Evolutionary conservation across 2,888 invertebrate species (phyloP), one percentile per base, ranked within the genome.

Genomic region (Anticlea derivata): DNA sequence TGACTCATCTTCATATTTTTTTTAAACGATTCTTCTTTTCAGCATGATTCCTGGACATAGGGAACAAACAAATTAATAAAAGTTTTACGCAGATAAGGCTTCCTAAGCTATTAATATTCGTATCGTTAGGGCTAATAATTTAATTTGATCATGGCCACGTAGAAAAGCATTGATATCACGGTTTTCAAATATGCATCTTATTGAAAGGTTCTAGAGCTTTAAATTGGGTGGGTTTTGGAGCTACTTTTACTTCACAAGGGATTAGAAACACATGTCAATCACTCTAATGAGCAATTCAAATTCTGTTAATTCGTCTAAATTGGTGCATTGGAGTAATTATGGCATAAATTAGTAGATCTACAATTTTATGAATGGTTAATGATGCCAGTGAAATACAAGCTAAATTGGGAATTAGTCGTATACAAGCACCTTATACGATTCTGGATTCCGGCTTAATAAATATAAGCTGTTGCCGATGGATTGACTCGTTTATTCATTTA

Each of bases 281-380:
- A 86, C 68, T 66, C 73, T 83, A 82, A 86, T 85, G 83, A 86
- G 80, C 82, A 83, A 85, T 86, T 84, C 83, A 81, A 86, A 86
- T 86, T 81, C 63, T 71, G 80, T 82, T 86, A 86, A 86, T 86
- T 84, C 80, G 70, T 67, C 77, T 71, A 71, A 74, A 77, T 73
- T 72, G 74, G 73, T 78, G 75, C 79, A 77, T 65, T 60, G 47
- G 50, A 58, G 65, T 71, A 72, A 73, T 75, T 71, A 73, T 70
- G 66, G 68, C 66, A 68, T 66, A 68, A 73, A 66, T 62, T 62
- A 62, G 58, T 58, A 47, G 47, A 57, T 49, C 49, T 55, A 61
- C 61, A 45, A 55, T 53, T 61, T 61, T 61, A 61, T 61, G 52
- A 53, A 57, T 45, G 49, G 48, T 29, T 53, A 61, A 57, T 61